Percentiles rank a stretch among this genome's conserved stretches.
These are phyloP conservation scores for Herpetotheres cachinnans DNA, from an alignment of 2,113 vertebrate species.

Conservation along the genomic window DNA sequence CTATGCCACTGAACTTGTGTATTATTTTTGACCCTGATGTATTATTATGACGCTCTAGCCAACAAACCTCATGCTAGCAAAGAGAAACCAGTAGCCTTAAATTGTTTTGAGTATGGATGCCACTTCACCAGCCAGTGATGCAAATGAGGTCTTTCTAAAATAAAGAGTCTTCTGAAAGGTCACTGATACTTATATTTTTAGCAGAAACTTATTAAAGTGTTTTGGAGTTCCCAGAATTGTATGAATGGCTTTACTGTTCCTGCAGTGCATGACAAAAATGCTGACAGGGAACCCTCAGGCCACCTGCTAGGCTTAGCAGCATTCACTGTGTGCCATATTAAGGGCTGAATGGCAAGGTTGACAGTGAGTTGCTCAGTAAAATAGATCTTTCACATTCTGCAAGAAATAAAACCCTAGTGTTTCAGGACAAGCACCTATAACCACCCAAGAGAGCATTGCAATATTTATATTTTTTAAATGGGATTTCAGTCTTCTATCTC, in stretches of 20 bases:
- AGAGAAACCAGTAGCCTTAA: background rate
- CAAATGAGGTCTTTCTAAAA: background rate
- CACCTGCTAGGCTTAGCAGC: constrained; percentile 51
- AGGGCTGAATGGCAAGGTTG: constrained; percentile 39
- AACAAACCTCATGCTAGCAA: background rate
- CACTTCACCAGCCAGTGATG: background rate
- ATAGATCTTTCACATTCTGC: constrained; percentile 36
- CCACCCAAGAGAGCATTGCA: constrained; percentile 4
- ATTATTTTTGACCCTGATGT: background rate
- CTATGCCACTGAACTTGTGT: background rate
- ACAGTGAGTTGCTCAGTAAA: constrained; percentile 21
- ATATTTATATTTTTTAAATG: constrained; percentile 50
- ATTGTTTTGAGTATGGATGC: background rate
- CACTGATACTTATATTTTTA: constrained; percentile 44
- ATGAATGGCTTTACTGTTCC: constrained; percentile 48
- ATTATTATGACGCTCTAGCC: background rate
- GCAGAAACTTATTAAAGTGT: constrained; percentile 2
- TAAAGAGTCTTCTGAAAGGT: constrained; percentile 1
- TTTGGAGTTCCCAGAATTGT: constrained; percentile 25
- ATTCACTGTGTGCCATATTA: constrained; percentile 32
- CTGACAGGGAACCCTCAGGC: constrained; percentile 56
- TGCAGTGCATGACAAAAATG: constrained; percentile 48
- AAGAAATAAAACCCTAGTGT: constrained; percentile 11
- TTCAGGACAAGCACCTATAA: constrained; percentile 42
- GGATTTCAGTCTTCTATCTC: background rate